These are phyloP conservation scores for Calliopum simillimum DNA, from an alignment of 2,888 invertebrate species.

Conservation along the genomic window DNA sequence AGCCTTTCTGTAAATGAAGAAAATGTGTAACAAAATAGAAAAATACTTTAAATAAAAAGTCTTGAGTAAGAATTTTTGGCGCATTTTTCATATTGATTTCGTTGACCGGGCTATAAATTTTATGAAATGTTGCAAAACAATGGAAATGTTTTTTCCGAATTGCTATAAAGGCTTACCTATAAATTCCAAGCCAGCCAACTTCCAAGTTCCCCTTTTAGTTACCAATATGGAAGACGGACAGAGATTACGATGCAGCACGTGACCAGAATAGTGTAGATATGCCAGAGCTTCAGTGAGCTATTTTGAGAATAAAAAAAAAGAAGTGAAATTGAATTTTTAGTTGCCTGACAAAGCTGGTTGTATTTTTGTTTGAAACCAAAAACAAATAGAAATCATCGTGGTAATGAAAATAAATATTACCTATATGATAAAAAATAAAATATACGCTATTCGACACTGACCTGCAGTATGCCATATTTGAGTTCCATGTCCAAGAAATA, in stretches of 20 bases:
- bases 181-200: constrained; percentile 94
- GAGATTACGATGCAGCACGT: constrained; percentile 92
- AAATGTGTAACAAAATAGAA: background rate
- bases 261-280: constrained; percentile 89
- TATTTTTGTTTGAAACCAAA: too few species aligned
- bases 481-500: constrained; percentile 92
- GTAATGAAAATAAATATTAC: too few species aligned
- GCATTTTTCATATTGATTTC: constrained; percentile 1
- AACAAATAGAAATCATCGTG: too few species aligned
- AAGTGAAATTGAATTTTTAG: background rate
- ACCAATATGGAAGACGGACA: constrained; percentile 93
- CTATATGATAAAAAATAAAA: background rate
- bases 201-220: constrained; percentile 95
- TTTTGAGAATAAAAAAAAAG: constrained; percentile 42
- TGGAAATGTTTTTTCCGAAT: background rate
- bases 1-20: constrained; percentile 73
- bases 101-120: background rate
- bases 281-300: constrained; percentile 95
- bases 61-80: background rate
- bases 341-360: too few species aligned
- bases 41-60: constrained; percentile 7
- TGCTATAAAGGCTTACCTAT: constrained; percentile 72
- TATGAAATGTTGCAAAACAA: background rate
- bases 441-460: constrained; percentile 64
- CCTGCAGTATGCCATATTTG: constrained; percentile 93